Base-by-base conservation (phyloP, 2,113 vertebrate species). In the Microcebus ravelobensis region DNA sequence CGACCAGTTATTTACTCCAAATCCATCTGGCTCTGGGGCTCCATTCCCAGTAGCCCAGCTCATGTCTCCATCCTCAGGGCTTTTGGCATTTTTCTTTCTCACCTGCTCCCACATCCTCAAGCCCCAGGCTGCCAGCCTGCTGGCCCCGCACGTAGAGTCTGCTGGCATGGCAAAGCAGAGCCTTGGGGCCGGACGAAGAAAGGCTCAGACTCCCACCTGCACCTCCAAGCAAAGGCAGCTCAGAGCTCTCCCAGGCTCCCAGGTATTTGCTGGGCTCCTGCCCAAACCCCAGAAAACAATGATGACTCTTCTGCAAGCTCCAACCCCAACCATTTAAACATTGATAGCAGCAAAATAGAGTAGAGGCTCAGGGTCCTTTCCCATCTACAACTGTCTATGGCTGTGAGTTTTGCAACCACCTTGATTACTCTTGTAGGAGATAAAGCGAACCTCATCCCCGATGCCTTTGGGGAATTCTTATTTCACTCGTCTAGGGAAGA, bases 21-120 rank as follows among this genome's bases (percentile, higher is more conserved):
- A 84, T 81, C 48, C 1, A 0, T 50, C 93, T 92, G 87, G 95
- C 97, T 95, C 83, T 52, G 63, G 83, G 81, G 65, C 91, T 81
- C 94, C 94, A 93, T 97, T 97, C 98, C 89, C 93, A 92, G 63
- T 13, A 96, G 95, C 86, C 91, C 97, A 96, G 97, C 93, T 97
- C 98, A 96, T 87, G 96, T 97, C 97, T 97, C 94, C 71, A 63
- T 94, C 86, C 93, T 74, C 1, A 0, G 80, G 81, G 89, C 63
- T 71, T 52, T 97, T 93, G 65, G 94, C 94, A 17, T 34, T 50
- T 61, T 17, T 81, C 74, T 94, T 84, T 93, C 80, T 21, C 82
- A 94, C 83, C 82, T 95, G 85, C 73, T 95, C 79, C 89, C 94
- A 95, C 76, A 95, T 90, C 94, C 76, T 94, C 3, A 5, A 91